Evolutionary conservation across 2,888 invertebrate species (phyloP), one percentile per base, ranked within the genome.

Genomic region (Mythimna vitellina): DNA sequence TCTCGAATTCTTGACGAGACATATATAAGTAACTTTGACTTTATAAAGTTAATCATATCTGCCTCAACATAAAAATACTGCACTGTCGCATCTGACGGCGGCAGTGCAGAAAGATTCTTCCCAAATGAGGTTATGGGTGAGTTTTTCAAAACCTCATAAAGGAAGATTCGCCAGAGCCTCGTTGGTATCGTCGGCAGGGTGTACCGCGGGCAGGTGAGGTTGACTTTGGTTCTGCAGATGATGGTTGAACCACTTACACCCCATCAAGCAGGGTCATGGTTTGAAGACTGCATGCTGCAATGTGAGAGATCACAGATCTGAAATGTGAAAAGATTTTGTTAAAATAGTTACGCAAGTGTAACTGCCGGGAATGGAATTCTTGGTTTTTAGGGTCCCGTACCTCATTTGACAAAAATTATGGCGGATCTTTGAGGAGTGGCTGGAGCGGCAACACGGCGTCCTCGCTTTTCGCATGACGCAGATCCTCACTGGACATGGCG

Each of bases 131-230:
- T 35, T 67, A 9, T 9, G 32, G 3, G 3, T 0, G 4, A 32
- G 8, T 9, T 0, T 32, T 22, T 6, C 22, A 14, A 6, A 56
- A 73, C 32, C 32, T 73, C 54, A 35, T n/a, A 10, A 3, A 64
- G 1, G 25, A 17, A 71, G 64, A 22, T 42, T n/a, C 49, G 72
- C 35, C 72, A 76, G 72, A 29, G 72, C 72, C 72, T 56, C 72
- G 72, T 76, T 42, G 1, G 71, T 56, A 1, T 35, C 9, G 20
- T 20, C 77, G 29, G 72, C 76, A 67, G 77, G 56, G 56, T 62
- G 77, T 3, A n/a, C 72, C 72, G 56, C 68, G 76, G 46, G 72
- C 56, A 71, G 72, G 76, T 67, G 77, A 76, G 77, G 77, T 12
- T 71, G 70, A 29, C 70, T 71, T 63, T n/a, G 64, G 75, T 22